Conservation (phyloP, 92 coral and sea anemone species). For the Siderastrea radians region DNA sequence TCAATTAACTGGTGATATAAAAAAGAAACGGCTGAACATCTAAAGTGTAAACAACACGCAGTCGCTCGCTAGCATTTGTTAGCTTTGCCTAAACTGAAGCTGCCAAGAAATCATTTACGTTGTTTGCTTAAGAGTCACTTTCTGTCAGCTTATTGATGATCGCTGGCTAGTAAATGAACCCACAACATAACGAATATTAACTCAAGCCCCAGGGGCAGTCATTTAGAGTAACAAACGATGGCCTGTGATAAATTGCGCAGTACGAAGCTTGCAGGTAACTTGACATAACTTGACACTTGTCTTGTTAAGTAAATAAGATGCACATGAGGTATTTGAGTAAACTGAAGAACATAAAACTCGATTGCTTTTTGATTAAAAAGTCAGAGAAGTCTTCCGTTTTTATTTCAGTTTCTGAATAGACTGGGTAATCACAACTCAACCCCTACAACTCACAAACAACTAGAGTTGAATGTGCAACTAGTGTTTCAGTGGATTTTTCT, state of each 20-base stretch:
- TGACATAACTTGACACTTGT: too few species aligned
- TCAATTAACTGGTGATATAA: too few species aligned
- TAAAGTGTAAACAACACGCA: too few species aligned
- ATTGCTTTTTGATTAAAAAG: not conserved
- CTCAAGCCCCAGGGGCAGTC: too few species aligned
- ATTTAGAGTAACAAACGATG: not conserved
- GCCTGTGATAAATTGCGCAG: not conserved
- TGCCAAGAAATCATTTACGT: not conserved
- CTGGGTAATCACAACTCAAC: too few species aligned
- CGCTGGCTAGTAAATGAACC: not conserved
- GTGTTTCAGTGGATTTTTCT: too few species aligned
- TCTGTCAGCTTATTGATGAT: not conserved
- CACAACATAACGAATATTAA: not conserved
- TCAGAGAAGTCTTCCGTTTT: too few species aligned
- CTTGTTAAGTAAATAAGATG: not conserved
- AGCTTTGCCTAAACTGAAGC: not conserved
- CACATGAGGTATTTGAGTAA: not conserved
- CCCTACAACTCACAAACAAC: too few species aligned
- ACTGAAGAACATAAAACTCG: not conserved
- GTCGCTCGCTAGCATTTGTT: not conserved
- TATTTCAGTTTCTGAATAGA: too few species aligned
- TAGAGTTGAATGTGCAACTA: too few species aligned
- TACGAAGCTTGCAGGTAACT: too few species aligned
- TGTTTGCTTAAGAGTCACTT: not conserved
- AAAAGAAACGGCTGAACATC: too few species aligned